Evolutionary conservation across 1,140 invertebrate species (phyloP).

Genomic region (Calliphora vicina): DNA sequence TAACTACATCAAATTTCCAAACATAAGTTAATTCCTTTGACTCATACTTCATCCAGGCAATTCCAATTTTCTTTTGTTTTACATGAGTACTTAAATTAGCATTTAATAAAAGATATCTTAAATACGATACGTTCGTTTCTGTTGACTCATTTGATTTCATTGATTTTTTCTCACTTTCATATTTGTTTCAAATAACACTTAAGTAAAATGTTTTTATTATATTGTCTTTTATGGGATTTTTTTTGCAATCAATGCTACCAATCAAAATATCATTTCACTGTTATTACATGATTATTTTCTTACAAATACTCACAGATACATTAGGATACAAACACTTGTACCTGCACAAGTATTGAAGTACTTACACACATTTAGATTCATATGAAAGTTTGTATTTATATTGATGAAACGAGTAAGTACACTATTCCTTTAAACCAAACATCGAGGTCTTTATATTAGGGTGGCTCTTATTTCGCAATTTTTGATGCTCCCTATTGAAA

Average conservation of each 20-base stretch:
- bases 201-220: slow-evolving; percentile 2
- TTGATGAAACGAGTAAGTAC: neutral
- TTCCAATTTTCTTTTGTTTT: too few species aligned
- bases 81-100: too few species aligned
- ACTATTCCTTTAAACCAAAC: too few species aligned
- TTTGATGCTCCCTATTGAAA: too few species aligned
- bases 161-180: neutral
- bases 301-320: neutral
- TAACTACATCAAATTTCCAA: too few species aligned
- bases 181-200: slow-evolving; percentile 4
- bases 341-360: too few species aligned
- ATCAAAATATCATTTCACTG: slow-evolving; percentile 14
- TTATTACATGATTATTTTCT: slow-evolving; percentile 1
- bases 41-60: too few species aligned
- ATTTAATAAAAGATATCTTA: too few species aligned
- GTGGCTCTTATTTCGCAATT: too few species aligned
- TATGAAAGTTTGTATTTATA: neutral
- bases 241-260: slow-evolving; percentile 1
- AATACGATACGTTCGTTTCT: too few species aligned
- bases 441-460: too few species aligned
- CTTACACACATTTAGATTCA: neutral
- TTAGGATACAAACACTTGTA: neutral
- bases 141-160: neutral
- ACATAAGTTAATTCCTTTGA: too few species aligned
- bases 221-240: neutral